Base-by-base conservation (phyloP, 2,888 invertebrate genomes). In the Leucophenga maculata region DNA sequence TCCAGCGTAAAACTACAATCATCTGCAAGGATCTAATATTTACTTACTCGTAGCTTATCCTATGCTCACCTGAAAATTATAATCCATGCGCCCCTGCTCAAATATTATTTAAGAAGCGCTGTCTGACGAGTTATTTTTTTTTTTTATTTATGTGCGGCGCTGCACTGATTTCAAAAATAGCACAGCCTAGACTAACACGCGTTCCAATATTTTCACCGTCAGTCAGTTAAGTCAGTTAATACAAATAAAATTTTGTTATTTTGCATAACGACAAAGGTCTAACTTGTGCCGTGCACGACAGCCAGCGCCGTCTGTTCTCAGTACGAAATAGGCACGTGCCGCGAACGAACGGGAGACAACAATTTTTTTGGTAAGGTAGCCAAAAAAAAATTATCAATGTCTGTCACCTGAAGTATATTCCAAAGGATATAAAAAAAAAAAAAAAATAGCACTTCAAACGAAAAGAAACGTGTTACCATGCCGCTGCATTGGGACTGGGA, bases 401-500 rank as follows among this genome's bases (percentile, higher is more conserved):
- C 80, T 86, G 85, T 82, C 75, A 60, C 78, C 81, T 78, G 77
- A 70, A 20, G 79, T 77, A 81, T 79, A 79, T 80, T 79, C 76
- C 80, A 52, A 79, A 72, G 31, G 68, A 39, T 39, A 39, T 39
- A 39, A 3, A 8, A 6, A 39, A 39, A 3, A 39, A 39, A 39
- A 32, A 32, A 32, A 32, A 32, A n/a, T n/a, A n/a, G n/a, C n/a
- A 26, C 26, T 26, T 26, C 2, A 69, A 72, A 71, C 72, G 72
- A 65, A 72, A 11, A 39, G 8, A 39, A 0, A 11, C 18, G 54
- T 32, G 65, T 60, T 11, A 22, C 13, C 55, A 83, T 83, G 83
- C 85, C 85, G 78, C 75, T 82, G 26, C 83, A 85, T 67, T 84
- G 84, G 84, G 83, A 83, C 69, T 82, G 82, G 84, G 80, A 86